Conservation (phyloP, 2,113 vertebrate genomes). For the Paradoxurus hermaphroditus region DNA sequence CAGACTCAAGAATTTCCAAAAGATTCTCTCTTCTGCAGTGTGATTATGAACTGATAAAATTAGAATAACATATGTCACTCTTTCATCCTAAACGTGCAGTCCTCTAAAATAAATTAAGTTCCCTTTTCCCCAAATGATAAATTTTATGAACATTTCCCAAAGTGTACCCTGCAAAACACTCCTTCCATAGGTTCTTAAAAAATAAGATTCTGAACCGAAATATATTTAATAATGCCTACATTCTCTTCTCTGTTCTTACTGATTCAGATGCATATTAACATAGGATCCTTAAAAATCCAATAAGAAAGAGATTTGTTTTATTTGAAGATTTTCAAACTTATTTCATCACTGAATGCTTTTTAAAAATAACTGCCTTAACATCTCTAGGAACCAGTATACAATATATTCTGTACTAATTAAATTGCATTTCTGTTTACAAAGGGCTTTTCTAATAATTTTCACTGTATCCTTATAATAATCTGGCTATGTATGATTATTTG, state of each 20-base stretch:
- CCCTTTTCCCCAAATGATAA: not conserved
- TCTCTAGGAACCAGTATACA: not conserved
- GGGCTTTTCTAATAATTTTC: not conserved
- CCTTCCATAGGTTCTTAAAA: not conserved
- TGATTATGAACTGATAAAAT: not conserved
- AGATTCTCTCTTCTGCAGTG: not conserved
- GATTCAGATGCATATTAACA: not conserved
- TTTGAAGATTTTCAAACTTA: not conserved
- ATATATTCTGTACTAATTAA: not conserved
- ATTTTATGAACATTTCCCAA: not conserved
- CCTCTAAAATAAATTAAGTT: not conserved
- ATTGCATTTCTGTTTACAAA: not conserved
- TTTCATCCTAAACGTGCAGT: not conserved
- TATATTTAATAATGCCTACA: not conserved
- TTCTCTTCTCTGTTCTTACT: not conserved
- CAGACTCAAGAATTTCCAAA: not conserved
- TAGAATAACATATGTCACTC: not conserved
- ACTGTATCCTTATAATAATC: not conserved
- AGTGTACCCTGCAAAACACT: not conserved
- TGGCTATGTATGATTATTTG: not conserved
- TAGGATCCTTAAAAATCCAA: not conserved
- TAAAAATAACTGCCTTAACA: not conserved
- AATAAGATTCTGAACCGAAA: not conserved
- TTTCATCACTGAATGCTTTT: not conserved
- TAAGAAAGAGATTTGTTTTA: not conserved